These are phyloP conservation scores for Callopanchax toddi DNA, from an alignment of 2,113 vertebrate genomes.

Conservation along the genomic window DNA sequence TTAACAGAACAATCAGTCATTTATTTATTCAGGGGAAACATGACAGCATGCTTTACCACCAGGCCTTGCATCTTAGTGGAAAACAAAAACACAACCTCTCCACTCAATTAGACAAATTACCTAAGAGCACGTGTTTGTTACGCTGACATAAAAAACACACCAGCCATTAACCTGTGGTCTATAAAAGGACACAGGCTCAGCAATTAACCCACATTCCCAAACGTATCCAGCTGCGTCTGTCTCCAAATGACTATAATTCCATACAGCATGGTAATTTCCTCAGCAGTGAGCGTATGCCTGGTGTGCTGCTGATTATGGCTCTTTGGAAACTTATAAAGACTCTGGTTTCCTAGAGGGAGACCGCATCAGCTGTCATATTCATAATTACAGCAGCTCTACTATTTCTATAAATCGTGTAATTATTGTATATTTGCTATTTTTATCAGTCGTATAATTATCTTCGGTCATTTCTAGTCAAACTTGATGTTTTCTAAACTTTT, in stretches of 20 bases:
- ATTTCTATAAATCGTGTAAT: conserved; percentile 78
- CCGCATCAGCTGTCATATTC: conserved; percentile 80
- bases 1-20: no score
- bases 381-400: conserved; percentile 76
- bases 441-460: conserved; percentile 70
- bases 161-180: conserved; percentile 72
- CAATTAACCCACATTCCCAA: conserved; percentile 76
- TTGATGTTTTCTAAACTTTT: neutral
- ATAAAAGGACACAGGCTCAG: conserved; percentile 63
- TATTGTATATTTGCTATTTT: conserved; percentile 73
- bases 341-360: conserved; percentile 74
- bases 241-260: conserved; percentile 82
- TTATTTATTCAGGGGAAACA: neutral
- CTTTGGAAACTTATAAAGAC: conserved; percentile 73
- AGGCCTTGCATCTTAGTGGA: neutral
- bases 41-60: no score
- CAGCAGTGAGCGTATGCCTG: conserved; percentile 71
- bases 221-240: conserved; percentile 69
- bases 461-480: conserved; percentile 45
- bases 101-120: conserved; percentile 61
- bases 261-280: conserved; percentile 78
- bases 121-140: conserved; percentile 31
- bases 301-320: conserved; percentile 76
- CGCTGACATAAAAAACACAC: conserved; percentile 55
- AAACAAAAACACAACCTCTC: conserved; percentile 20